These are phyloP conservation scores for Paradisaea rubra DNA, from an alignment of 2,113 vertebrate species.

Conservation along the genomic window DNA sequence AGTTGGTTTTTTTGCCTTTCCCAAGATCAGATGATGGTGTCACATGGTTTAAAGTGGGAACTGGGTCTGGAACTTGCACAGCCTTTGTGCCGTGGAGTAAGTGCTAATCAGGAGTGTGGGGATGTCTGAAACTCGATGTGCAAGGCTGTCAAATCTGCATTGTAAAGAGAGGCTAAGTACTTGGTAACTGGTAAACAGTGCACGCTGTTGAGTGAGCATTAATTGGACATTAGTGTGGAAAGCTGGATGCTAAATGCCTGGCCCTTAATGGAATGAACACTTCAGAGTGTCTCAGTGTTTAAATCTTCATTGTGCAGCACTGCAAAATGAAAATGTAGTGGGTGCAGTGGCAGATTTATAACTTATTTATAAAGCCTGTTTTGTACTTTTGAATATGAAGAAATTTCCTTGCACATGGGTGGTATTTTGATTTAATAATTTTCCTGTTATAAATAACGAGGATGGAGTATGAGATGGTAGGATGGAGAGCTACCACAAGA, in stretches of 20 bases:
- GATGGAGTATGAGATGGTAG: background rate
- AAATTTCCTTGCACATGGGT: background rate
- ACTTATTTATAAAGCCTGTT: background rate
- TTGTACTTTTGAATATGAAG: background rate
- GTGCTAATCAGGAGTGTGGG: background rate
- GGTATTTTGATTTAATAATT: background rate
- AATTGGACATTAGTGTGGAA: background rate
- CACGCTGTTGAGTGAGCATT: background rate
- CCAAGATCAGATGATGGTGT: background rate
- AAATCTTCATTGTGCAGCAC: background rate
- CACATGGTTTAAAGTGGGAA: background rate
- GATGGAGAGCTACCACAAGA: background rate
- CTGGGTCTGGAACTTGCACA: background rate
- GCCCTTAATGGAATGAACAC: background rate
- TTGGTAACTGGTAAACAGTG: background rate
- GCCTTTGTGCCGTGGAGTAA: background rate
- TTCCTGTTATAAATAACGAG: background rate
- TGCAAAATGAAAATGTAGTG: background rate
- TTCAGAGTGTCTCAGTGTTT: background rate
- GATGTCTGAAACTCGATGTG: background rate
- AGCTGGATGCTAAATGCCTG: background rate
- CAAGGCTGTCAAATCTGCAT: background rate
- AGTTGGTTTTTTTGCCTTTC: background rate
- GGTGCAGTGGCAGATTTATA: background rate
- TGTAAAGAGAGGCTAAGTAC: background rate